phyloP scores from a whole-genome alignment of 2,113 vertebrate genomes.

The Jaculus jaculus region DNA sequence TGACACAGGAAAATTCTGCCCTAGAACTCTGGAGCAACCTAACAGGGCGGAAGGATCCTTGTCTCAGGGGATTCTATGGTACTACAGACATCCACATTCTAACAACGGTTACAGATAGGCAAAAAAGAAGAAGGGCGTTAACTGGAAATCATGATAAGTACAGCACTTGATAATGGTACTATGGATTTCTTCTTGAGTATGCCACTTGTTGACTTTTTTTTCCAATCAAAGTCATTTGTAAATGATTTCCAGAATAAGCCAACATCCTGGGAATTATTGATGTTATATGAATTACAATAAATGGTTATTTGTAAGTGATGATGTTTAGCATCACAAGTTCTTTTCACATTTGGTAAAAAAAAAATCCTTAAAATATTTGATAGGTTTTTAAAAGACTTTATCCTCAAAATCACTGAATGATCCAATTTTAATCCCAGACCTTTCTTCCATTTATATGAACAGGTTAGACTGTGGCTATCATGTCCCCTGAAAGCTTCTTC shows the following conservation, averaged over 20 bases:
- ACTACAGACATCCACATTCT: conserved; percentile 20
- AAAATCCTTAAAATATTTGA: conserved; percentile 1
- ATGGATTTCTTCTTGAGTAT: background rate
- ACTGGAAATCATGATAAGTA: background rate
- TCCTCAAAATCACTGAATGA: conserved; percentile 2
- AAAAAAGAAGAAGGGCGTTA: background rate
- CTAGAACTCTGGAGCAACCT: conserved; percentile 7
- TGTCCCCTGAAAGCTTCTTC: background rate
- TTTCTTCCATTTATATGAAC: background rate
- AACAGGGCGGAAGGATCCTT: background rate
- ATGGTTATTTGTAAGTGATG: conserved; percentile 34
- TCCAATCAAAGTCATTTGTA: conserved; percentile 3
- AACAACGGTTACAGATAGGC: background rate
- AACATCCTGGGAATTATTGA: background rate
- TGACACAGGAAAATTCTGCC: background rate
- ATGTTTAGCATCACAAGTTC: conserved; percentile 42
- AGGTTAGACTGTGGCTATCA: background rate
- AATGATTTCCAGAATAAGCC: conserved; percentile 20
- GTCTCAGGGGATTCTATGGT: background rate
- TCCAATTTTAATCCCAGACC: background rate
- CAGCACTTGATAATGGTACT: background rate
- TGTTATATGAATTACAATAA: conserved; percentile 4
- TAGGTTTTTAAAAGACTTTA: conserved; percentile 5
- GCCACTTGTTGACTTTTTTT: conserved; percentile 20
- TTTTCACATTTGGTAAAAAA: conserved; percentile 47